phyloP scores from a whole-genome alignment of 2,888 invertebrate genomes.

The Scaptodrosophila latifasciaeformis region DNA sequence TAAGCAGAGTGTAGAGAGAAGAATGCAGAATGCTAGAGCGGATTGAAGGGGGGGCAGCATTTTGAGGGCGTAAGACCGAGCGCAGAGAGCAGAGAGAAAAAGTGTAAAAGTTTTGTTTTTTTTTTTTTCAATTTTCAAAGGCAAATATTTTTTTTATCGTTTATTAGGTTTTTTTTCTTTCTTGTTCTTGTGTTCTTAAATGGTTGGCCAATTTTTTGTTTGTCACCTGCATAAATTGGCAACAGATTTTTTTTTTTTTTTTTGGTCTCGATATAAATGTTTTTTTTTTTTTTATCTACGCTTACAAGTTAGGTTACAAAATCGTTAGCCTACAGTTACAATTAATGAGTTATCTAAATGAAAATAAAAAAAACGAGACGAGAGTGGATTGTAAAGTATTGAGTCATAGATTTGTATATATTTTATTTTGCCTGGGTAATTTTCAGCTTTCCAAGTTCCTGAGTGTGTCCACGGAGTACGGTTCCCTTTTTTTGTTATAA shows the following conservation, averaged over 20 bases:
- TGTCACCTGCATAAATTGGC: conserved; percentile 11
- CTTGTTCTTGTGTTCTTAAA: not conserved
- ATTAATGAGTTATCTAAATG: no score
- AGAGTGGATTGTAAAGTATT: no score
- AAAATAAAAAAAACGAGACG: no score
- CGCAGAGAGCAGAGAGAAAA: conserved; percentile 30
- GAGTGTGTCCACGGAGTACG: no score
- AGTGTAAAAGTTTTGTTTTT: conserved; percentile 28
- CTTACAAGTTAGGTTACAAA: conserved; percentile 46
- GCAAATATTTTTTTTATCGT: conserved; percentile 21
- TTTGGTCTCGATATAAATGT: no score
- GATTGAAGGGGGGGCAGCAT: no score
- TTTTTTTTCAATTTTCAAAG: conserved; percentile 27
- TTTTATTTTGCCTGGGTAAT: no score
- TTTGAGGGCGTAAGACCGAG: not conserved
- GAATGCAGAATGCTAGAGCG: no score
- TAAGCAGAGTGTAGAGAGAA: not conserved
- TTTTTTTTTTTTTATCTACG: conserved; percentile 20
- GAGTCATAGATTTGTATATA: no score
- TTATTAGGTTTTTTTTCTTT: conserved; percentile 7
- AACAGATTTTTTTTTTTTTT: conserved; percentile 16
- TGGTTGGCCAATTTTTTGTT: conserved; percentile 3
- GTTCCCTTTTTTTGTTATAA: no score
- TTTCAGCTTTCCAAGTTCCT: no score
- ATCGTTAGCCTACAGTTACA: conserved; percentile 42